Conservation (phyloP, 2,797 vertebrate species). For the Ctenopoma kingsleyae region DNA sequence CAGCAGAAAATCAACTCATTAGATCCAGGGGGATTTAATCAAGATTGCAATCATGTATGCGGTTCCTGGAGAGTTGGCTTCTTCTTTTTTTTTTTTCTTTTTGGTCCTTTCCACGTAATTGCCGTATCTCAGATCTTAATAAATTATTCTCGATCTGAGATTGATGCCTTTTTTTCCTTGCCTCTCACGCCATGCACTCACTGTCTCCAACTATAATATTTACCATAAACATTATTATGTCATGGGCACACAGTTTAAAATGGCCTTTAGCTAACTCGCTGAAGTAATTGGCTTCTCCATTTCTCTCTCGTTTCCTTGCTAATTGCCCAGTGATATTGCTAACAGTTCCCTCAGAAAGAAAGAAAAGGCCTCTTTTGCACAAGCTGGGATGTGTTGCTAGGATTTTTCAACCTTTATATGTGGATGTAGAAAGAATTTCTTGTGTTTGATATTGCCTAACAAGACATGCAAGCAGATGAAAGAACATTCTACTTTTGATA, state of each 20-base stretch:
- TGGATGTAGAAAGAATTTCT: slow-evolving; percentile 70
- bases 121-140: slow-evolving; percentile 91
- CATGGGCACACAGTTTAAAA: slow-evolving; percentile 93
- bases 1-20: slow-evolving; percentile 99
- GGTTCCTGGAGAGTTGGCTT: slow-evolving; percentile 94
- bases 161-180: slow-evolving; percentile 84
- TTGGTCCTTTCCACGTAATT: slow-evolving; percentile 91
- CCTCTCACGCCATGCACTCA: slow-evolving; percentile 87
- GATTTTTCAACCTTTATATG: slow-evolving; percentile 75
- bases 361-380: slow-evolving; percentile 80
- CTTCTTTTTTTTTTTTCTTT: slow-evolving; percentile 87
- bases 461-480: slow-evolving; percentile 74
- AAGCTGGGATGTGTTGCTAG: slow-evolving; percentile 76
- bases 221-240: slow-evolving; percentile 94
- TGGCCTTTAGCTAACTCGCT: slow-evolving; percentile 91
- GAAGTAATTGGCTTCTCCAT: slow-evolving; percentile 91
- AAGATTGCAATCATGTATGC: slow-evolving; percentile 99
- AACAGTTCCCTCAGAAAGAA: slow-evolving; percentile 83
- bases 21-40: slow-evolving; percentile 99
- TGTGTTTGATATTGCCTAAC: slow-evolving; percentile 77
- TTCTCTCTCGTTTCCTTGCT: slow-evolving; percentile 89
- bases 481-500: slow-evolving; percentile 75
- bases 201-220: slow-evolving; percentile 90
- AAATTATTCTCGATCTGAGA: slow-evolving; percentile 91
- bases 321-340: slow-evolving; percentile 88